phyloP scores from a whole-genome alignment of 2,797 vertebrate species.

The Austrolebias charrua region DNA sequence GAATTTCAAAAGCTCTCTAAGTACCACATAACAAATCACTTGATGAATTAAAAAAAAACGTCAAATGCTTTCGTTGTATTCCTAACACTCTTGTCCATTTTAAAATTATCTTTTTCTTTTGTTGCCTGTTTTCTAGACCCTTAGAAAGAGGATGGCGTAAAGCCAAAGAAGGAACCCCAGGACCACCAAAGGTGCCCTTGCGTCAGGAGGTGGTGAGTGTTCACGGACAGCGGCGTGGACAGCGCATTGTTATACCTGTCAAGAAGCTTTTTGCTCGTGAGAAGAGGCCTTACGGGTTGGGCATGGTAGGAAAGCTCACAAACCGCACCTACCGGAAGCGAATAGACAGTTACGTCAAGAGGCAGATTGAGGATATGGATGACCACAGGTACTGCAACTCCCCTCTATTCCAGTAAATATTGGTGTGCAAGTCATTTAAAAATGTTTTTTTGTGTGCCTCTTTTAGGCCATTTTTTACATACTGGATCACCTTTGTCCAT shows the following conservation, averaged over 20 bases:
- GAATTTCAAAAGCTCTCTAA: neutral
- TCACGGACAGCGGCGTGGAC: conserved; percentile 87
- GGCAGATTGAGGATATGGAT: conserved; percentile 98
- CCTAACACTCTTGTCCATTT: too few species aligned
- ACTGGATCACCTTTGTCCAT: conserved; percentile 98
- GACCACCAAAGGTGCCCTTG: conserved; percentile 91
- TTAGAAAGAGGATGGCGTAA: conserved; percentile 94
- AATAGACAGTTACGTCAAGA: conserved; percentile 94
- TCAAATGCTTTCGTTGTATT: neutral
- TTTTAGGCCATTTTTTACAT: conserved; percentile 95
- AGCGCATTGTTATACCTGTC: conserved; percentile 91
- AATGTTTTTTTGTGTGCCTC: conserved; percentile 19
- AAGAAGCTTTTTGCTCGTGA: conserved; percentile 95
- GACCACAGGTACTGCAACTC: conserved; percentile 85
- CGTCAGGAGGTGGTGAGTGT: conserved; percentile 96
- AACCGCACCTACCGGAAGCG: conserved; percentile 98
- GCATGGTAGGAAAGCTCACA: conserved; percentile 96
- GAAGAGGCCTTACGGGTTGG: conserved; percentile 95
- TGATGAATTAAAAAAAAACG: neutral
- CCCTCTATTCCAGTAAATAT: neutral
- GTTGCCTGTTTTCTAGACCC: conserved; percentile 75
- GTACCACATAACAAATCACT: neutral
- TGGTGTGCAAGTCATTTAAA: conserved; percentile 5
- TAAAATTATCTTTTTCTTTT: neutral
- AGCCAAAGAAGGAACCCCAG: conserved; percentile 84